A percentile compares a stretch with the other conserved stretches of the same genome.
Conservation (phyloP, 2,113 vertebrate genomes). For the Motacilla alba region DNA sequence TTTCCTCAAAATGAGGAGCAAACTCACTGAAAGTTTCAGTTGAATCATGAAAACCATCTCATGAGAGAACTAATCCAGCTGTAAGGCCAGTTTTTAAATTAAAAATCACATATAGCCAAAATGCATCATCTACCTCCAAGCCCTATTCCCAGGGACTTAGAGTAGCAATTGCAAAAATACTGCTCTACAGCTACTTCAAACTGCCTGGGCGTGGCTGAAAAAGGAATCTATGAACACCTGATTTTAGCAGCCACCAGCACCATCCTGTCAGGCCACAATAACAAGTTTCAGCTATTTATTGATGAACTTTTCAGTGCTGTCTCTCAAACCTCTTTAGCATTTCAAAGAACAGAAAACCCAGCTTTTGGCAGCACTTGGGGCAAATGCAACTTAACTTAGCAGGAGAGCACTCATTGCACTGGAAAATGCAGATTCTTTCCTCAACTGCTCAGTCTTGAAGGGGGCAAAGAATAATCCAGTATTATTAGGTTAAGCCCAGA, state of each 20-base stretch:
- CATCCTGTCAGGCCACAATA: not conserved
- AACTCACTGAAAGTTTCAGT: not conserved
- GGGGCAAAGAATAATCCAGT: not conserved
- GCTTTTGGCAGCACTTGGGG: not conserved
- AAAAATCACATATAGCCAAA: not conserved
- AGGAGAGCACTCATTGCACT: not conserved
- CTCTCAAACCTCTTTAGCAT: not conserved
- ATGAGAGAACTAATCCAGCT: not conserved
- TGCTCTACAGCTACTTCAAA: not conserved
- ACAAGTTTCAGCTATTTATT: not conserved
- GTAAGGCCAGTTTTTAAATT: not conserved
- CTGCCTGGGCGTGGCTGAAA: not conserved
- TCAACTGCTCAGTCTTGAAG: not conserved
- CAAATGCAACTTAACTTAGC: not conserved
- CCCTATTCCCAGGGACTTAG: not conserved
- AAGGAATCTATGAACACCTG: not conserved
- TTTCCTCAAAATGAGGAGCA: not conserved
- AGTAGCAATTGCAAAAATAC: not conserved
- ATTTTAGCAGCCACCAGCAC: not conserved
- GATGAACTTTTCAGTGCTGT: not conserved
- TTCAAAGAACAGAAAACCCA: not conserved
- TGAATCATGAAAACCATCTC: not conserved
- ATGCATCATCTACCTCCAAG: not conserved
- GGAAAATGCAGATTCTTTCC: not conserved
- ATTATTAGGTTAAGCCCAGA: not conserved